phyloP scores from a whole-genome alignment of 2,888 invertebrate genomes.

The Drosophila tanythrix region DNA sequence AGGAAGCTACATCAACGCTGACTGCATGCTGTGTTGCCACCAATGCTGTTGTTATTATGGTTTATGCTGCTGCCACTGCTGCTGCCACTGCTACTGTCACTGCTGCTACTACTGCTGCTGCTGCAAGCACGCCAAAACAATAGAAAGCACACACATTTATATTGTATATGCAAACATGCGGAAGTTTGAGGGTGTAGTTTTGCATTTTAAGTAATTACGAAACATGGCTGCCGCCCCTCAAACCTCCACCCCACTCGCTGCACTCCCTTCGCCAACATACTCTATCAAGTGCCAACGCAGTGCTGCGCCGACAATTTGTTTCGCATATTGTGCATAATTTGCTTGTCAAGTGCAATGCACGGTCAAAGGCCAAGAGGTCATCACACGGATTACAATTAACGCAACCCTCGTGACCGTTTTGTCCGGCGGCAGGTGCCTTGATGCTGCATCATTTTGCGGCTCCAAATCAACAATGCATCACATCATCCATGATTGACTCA shows the following conservation, averaged over 20 bases:
- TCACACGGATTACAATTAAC: slow-evolving; percentile 12
- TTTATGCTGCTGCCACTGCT: slow-evolving; percentile 1
- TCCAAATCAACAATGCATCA: background rate
- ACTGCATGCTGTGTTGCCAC: slow-evolving; percentile 35
- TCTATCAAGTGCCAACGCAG: slow-evolving; percentile 15
- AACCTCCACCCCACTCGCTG: background rate
- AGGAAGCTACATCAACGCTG: slow-evolving; percentile 30
- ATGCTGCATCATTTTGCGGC: slow-evolving; percentile 7
- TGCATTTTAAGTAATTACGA: slow-evolving; percentile 65
- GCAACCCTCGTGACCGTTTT: slow-evolving; percentile 15
- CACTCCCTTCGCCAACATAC: background rate
- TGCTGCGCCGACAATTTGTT: slow-evolving; percentile 8
- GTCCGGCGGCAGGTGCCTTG: slow-evolving; percentile 35
- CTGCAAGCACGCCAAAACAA: slow-evolving; percentile 47
- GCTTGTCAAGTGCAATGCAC: slow-evolving; percentile 17
- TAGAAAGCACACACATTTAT: slow-evolving; percentile 45
- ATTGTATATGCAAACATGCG: slow-evolving; percentile 8
- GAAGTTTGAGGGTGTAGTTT: slow-evolving; percentile 46
- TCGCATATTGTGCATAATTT: slow-evolving; percentile 37
- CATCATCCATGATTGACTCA: background rate
- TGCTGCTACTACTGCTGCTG: slow-evolving; percentile 7
- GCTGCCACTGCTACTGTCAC: background rate
- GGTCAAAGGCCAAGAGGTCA: slow-evolving; percentile 38
- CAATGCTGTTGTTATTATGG: slow-evolving; percentile 27
- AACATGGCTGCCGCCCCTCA: slow-evolving; percentile 26